Conservation (phyloP, 2,888 invertebrate genomes). For the Agriopis leucophaearia region DNA sequence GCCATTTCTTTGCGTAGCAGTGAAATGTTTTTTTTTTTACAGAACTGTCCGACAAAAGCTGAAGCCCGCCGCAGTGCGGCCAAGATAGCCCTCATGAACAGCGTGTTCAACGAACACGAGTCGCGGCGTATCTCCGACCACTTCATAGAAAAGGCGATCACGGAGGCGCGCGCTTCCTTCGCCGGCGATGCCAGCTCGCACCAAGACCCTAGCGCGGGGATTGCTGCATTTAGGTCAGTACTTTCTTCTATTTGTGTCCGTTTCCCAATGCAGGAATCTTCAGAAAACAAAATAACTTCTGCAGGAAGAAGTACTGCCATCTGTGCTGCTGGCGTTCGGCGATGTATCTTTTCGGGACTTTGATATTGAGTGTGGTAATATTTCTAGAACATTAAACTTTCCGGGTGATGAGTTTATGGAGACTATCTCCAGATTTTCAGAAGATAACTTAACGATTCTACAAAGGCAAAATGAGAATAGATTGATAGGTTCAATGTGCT, state of each 20-base stretch:
- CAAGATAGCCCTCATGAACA: slow-evolving; percentile 98
- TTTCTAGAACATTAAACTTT: no score
- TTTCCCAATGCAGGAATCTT: background rate
- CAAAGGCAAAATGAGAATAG: no score
- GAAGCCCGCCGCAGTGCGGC: slow-evolving; percentile 97
- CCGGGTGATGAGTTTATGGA: no score
- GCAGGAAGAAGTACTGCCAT: no score
- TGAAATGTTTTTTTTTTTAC: slow-evolving; percentile 38
- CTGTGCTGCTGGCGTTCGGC: no score
- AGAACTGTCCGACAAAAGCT: slow-evolving; percentile 98
- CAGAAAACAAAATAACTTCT: no score
- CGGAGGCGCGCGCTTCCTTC: slow-evolving; percentile 95
- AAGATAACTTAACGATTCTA: no score
- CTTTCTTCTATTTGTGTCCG: background rate
- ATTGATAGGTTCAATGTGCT: no score
- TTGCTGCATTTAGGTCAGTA: slow-evolving; percentile 88
- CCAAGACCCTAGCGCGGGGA: slow-evolving; percentile 89
- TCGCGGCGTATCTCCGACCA: slow-evolving; percentile 96
- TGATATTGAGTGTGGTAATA: no score
- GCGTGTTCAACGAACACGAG: slow-evolving; percentile 98
- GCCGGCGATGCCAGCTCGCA: slow-evolving; percentile 89
- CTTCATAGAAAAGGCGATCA: slow-evolving; percentile 97
- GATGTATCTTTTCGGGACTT: no score
- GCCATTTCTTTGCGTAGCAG: no score
- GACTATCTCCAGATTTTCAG: no score